phyloP scores from a whole-genome alignment of 2,113 vertebrate species.

The Crocuta crocuta region DNA sequence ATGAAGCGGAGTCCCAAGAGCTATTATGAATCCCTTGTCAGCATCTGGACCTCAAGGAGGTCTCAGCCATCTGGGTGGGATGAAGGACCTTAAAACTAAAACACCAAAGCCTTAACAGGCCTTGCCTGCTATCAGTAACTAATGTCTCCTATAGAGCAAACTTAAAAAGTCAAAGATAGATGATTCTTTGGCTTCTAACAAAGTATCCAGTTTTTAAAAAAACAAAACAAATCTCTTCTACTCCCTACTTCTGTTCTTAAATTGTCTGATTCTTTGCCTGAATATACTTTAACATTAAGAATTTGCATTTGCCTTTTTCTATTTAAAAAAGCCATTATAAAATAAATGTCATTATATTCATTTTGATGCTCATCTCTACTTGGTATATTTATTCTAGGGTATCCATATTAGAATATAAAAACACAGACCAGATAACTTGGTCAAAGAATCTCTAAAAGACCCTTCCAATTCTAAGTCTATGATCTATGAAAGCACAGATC shows the following conservation, averaged over 20 bases:
- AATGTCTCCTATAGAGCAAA: background rate
- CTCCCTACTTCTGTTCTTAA: background rate
- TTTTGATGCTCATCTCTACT: background rate
- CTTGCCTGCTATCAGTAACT: background rate
- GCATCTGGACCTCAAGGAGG: background rate
- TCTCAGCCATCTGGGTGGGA: background rate
- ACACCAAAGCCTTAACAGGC: background rate
- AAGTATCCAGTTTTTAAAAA: background rate
- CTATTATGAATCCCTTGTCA: background rate
- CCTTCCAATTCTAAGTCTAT: background rate
- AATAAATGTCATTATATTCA: background rate
- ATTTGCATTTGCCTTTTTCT: background rate
- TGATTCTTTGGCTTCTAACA: background rate
- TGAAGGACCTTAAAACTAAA: background rate
- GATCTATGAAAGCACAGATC: background rate
- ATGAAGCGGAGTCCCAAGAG: background rate
- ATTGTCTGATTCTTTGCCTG: background rate
- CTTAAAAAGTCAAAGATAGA: background rate
- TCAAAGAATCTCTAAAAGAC: background rate
- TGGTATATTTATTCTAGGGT: background rate
- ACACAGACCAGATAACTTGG: background rate
- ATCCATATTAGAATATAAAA: background rate
- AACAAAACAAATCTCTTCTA: background rate
- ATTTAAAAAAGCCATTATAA: conserved; percentile 46
- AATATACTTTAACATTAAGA: background rate